phyloP scores from a whole-genome alignment of 1,140 invertebrate genomes.

The Diploscapter pachys region DNA sequence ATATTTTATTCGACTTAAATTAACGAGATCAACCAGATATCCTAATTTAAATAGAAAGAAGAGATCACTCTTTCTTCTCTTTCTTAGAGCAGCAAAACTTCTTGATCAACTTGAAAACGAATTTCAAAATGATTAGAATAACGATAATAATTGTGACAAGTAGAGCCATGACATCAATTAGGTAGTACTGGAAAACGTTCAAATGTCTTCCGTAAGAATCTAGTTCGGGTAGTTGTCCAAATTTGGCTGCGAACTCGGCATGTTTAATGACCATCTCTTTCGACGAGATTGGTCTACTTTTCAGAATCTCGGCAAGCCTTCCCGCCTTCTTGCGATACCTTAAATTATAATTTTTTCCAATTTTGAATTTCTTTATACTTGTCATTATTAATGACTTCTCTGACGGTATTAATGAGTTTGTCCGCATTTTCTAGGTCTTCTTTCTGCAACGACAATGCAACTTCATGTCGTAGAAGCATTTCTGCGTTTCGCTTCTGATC shows the following conservation, averaged over 20 bases:
- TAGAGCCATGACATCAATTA: neutral
- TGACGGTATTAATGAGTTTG: slow-evolving; percentile 4
- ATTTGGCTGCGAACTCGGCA: slow-evolving; percentile 14
- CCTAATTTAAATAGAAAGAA: neutral
- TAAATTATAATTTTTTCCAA: neutral
- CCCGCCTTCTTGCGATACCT: slow-evolving; percentile 6
- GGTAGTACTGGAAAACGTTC: neutral
- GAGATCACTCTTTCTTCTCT: neutral
- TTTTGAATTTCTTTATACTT: neutral
- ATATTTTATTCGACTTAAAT: no score
- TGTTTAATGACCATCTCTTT: slow-evolving; percentile 14
- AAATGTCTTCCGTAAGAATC: slow-evolving; percentile 12
- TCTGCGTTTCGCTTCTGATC: slow-evolving; percentile 18
- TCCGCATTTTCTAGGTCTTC: slow-evolving; percentile 7
- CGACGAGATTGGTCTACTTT: slow-evolving; percentile 3
- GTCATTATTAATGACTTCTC: no score
- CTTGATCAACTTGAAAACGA: neutral
- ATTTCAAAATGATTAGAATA: neutral
- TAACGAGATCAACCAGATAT: no score
- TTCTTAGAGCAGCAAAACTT: neutral
- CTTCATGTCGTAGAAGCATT: slow-evolving; percentile 18
- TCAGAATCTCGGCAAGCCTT: neutral
- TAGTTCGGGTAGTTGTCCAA: slow-evolving; percentile 10
- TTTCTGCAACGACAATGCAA: slow-evolving; percentile 1
- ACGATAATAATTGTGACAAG: neutral